Evolutionary conservation across 1,140 invertebrate species (phyloP), one percentile per base, ranked within the genome.

Genomic region (Ips typographus): DNA sequence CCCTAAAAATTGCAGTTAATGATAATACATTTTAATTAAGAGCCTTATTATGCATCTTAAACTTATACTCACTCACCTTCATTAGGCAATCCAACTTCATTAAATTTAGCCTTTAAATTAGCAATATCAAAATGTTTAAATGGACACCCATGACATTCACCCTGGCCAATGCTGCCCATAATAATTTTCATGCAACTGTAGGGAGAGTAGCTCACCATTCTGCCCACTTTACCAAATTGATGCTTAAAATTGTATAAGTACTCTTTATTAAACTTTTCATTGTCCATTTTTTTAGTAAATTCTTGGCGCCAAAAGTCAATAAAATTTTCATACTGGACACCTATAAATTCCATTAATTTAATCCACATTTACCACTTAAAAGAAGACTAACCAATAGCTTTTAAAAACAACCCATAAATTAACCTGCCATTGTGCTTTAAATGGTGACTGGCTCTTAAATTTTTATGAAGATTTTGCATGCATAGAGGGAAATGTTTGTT

Each of bases 161-260:
- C 93, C 51, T 86, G 77, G 0, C 90, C 91, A 1, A 92, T 85
- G 80, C 85, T 87, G 1, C 83, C 83, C 76, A 85, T 91, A 43
- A 99, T 98, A 65, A 99, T 92, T 82, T 95, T 98, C 68, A 91
- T 84, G 82, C 98, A 99, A 74, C 92, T 93, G 71, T 92, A 94
- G 0, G 97, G 94, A 1, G 93, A 90, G 76, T 97, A 98, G 81
- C 94, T 92, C 0, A 88, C 88, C 77, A 91, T 88, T 73, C 91
- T 95, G 5, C 98, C 98, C 79, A 96, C 96, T 84, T 97, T 94
- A 42, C 97, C 98, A 84, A 96, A 99, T 78, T 92, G 92, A 81
- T 98, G 95, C 49, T 94, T 87, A 57, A 99, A 90, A 77, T 90
- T 90, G 78, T 99, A 99, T 4, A 90, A 84, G 83, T 99, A 96